A percentile compares a stretch with the other conserved stretches of the same genome.
These are phyloP conservation scores for Bellardia pandia DNA, from an alignment of 2,888 invertebrate genomes.

Conservation along the genomic window DNA sequence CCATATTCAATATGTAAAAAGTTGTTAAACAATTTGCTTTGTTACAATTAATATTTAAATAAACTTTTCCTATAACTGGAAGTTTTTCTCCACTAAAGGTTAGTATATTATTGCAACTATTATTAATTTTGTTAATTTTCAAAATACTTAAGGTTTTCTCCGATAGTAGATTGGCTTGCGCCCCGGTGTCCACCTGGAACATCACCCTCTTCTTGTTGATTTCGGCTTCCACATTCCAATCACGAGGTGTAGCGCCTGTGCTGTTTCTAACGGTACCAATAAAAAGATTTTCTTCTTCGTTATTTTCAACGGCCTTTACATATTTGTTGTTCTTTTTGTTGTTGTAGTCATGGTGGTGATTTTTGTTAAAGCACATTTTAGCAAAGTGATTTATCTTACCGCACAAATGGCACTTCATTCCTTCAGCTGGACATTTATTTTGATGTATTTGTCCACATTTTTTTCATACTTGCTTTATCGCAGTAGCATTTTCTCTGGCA, in stretches of 20 bases:
- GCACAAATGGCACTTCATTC: background rate
- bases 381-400: background rate
- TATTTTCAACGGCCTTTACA: background rate
- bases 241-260: background rate
- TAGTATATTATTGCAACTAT: slow-evolving; percentile 34
- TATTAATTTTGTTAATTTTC: background rate
- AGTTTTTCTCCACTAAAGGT: slow-evolving; percentile 53
- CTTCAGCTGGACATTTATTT: slow-evolving; percentile 2
- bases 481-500: background rate
- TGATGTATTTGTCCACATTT: background rate
- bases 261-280: background rate
- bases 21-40: background rate
- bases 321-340: background rate
- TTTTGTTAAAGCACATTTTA: background rate
- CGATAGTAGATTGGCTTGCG: slow-evolving; percentile 31
- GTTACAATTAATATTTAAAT: background rate
- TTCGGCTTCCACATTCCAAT: background rate
- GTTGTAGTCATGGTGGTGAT: background rate
- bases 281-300: background rate
- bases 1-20: slow-evolving; percentile 3
- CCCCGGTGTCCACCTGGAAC: slow-evolving; percentile 30
- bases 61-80: slow-evolving; percentile 10
- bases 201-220: background rate
- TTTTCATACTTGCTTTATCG: background rate
- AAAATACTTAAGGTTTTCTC: slow-evolving; percentile 24